A percentile compares a stretch with the other conserved stretches of the same genome.
Evolutionary conservation across 2,797 vertebrate species (phyloP).

Genomic region (Cryptoblepharus egeriae): DNA sequence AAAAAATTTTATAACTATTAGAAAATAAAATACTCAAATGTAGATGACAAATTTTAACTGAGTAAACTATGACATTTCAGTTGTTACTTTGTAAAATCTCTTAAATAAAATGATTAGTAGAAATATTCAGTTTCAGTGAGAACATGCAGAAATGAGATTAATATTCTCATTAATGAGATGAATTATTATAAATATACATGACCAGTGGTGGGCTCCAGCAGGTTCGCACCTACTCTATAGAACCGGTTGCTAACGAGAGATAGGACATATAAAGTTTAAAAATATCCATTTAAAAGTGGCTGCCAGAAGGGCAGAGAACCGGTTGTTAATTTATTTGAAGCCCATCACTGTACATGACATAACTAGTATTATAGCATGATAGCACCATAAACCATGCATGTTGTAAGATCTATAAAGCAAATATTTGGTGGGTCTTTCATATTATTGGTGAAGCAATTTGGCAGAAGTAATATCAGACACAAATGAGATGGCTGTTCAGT

Average conservation of each 20-base stretch:
- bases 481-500: background rate
- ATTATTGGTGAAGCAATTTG: constrained; percentile 21
- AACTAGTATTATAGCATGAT: no score
- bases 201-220: constrained; percentile 1
- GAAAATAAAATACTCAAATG: background rate
- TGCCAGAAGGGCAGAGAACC: no score
- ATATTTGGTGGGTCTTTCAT: background rate
- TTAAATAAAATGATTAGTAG: constrained; percentile 40
- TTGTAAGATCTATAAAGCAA: background rate
- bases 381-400: no score
- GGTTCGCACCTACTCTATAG: no score
- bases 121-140: constrained; percentile 2
- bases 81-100: background rate
- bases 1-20: background rate
- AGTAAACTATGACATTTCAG: background rate
- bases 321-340: no score
- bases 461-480: constrained; percentile 26
- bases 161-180: constrained; percentile 5
- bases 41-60: background rate
- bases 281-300: no score
- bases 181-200: background rate
- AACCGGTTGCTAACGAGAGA: no score
- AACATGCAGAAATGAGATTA: constrained; percentile 30
- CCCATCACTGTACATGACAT: no score
- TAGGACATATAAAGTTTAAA: no score